Conservation (phyloP, 2,888 invertebrate genomes). For the Drosophila suboccidentalis region DNA sequence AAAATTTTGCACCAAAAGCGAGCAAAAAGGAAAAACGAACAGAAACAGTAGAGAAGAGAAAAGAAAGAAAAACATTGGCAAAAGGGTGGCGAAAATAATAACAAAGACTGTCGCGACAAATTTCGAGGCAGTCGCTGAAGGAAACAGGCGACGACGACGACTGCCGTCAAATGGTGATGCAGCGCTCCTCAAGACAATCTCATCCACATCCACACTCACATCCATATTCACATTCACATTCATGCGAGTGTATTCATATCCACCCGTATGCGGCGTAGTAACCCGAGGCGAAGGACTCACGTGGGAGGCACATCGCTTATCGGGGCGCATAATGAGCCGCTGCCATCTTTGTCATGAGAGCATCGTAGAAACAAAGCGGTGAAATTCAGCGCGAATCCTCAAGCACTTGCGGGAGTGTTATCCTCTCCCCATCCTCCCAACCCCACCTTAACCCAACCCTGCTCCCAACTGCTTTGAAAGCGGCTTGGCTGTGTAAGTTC, state of each 20-base stretch:
- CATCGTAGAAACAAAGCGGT: constrained; percentile 73
- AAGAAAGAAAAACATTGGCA: constrained; percentile 16
- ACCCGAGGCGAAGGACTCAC: constrained; percentile 77
- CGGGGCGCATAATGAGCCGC: constrained; percentile 79
- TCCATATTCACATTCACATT: constrained; percentile 29
- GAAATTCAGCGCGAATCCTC: constrained; percentile 80
- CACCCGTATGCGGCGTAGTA: constrained; percentile 45
- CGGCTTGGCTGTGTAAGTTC: constrained; percentile 60
- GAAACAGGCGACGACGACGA: constrained; percentile 4
- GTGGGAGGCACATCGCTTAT: constrained; percentile 79
- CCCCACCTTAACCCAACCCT: background rate
- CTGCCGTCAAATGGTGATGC: constrained; percentile 44
- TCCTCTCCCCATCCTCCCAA: constrained; percentile 15
- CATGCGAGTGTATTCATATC: constrained; percentile 12
- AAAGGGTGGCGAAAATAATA: constrained; percentile 63
- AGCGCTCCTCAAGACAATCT: constrained; percentile 43
- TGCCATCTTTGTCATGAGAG: constrained; percentile 75
- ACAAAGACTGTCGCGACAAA: constrained; percentile 49
- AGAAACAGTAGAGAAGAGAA: background rate
- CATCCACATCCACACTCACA: constrained; percentile 22
- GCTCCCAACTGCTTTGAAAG: background rate
- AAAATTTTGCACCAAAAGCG: constrained; percentile 55
- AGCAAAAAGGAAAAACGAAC: constrained; percentile 27
- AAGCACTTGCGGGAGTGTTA: constrained; percentile 56
- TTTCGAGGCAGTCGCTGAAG: constrained; percentile 35